A percentile compares a stretch with the other conserved stretches of the same genome.
phyloP scores from a whole-genome alignment of 2,888 invertebrate genomes.

The Leptinotarsa rubiginosa region DNA sequence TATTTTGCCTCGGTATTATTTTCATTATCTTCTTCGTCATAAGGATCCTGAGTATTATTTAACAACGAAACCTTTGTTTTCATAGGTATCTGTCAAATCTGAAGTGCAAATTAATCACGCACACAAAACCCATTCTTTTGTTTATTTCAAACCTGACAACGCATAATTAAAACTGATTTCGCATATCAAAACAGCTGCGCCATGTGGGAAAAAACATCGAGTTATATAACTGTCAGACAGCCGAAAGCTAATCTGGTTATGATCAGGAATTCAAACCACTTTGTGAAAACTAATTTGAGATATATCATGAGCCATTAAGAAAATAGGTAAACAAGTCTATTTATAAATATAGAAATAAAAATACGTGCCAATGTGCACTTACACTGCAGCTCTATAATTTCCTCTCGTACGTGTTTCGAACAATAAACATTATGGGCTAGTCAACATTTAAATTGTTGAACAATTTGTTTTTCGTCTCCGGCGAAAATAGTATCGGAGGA shows the following conservation, averaged over 20 bases:
- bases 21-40: too few relatives aligned
- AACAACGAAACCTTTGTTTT: too few relatives aligned
- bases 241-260: conserved; percentile 1
- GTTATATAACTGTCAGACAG: conserved; percentile 3
- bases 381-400: background rate
- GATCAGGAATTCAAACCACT: conserved; percentile 12
- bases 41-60: too few relatives aligned
- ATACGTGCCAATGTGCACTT: background rate
- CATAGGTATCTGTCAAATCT: too few relatives aligned
- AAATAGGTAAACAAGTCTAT: conserved; percentile 20
- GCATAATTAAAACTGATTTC: background rate
- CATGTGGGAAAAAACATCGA: conserved; percentile 17
- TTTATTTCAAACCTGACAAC: background rate
- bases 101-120: too few relatives aligned
- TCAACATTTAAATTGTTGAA: background rate
- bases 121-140: background rate
- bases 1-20: too few relatives aligned
- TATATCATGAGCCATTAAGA: conserved; percentile 1
- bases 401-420: background rate
- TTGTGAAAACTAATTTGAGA: conserved; percentile 11
- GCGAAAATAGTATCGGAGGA: too few relatives aligned
- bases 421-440: background rate
- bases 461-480: too few relatives aligned
- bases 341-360: conserved; percentile 6
- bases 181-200: background rate